Evolutionary conservation across 2,113 vertebrate species (phyloP), one percentile per base, ranked within the genome.

Genomic region (Pyxicephalus adspersus): DNA sequence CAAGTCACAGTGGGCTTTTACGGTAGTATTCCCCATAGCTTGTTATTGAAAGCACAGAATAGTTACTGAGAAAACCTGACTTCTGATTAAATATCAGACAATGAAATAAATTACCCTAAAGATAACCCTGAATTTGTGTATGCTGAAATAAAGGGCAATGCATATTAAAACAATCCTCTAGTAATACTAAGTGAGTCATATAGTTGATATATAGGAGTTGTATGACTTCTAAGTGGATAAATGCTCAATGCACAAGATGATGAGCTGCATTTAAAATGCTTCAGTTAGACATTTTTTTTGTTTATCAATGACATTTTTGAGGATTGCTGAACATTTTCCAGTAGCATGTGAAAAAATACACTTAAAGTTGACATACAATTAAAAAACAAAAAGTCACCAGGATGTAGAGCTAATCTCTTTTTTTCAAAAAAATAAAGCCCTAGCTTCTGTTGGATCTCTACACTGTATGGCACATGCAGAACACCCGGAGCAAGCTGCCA

Each of bases 21-120:
- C 22, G n/a, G 52, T 57, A 64, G 31, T 29, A 54, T 67, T 55
- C 61, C 45, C 19, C n/a, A 64, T 65, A 64, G 61, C n/a, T 29
- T 66, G 28, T 78, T 77, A 25, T 65, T 66, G 50, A 38, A 67
- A 38, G 63, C 23, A 52, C 26, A 55, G 23, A 31, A 45, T n/a
- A 34, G 38, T 22, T 66, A 64, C 51, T 54, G 51, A 31, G 23
- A 51, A 78, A 55, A 78, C 51, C 57, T 19, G 57, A 67, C 64
- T 66, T 66, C 20, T 57, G 51, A 67, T 34, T 67, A 67, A 57
- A 65, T 66, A 38, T 66, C 25, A 54, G 25, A 57, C 64, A 78
- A 45, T 78, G 52, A 78, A 66, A 66, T 66, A 78, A 65, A 55
- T 67, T 78, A 66, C 66, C 63, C 64, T 55, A 29, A 67, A 38